Evolutionary conservation across 2,888 invertebrate species (phyloP).

Genomic region (Syritta pipiens): DNA sequence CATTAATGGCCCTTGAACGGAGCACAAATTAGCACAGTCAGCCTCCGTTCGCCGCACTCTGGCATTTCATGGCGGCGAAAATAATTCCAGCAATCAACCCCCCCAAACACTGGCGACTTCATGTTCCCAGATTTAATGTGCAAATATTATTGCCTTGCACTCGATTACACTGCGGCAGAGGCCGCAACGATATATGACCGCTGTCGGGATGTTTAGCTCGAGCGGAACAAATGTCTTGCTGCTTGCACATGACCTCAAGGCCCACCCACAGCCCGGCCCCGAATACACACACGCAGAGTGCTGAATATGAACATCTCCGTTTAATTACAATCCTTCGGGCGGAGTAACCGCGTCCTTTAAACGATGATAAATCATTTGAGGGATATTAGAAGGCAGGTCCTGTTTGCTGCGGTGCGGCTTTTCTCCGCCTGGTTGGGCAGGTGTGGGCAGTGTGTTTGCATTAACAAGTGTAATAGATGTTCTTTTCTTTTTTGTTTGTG

Average conservation of each 20-base stretch:
- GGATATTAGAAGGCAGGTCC: slow-evolving; percentile 3
- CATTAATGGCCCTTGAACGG: slow-evolving; percentile 62
- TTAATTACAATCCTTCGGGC: slow-evolving; percentile 56
- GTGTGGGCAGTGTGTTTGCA: slow-evolving; percentile 12
- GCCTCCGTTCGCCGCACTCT: slow-evolving; percentile 17
- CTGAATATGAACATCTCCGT: slow-evolving; percentile 36
- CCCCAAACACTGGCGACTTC: neutral
- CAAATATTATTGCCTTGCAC: slow-evolving; percentile 61
- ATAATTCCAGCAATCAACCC: neutral
- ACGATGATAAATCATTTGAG: slow-evolving; percentile 57
- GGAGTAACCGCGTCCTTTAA: slow-evolving; percentile 52
- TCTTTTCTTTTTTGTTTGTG: neutral
- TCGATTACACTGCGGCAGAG: slow-evolving; percentile 44
- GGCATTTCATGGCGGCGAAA: neutral
- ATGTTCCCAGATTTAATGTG: slow-evolving; percentile 49
- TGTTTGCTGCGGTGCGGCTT: neutral
- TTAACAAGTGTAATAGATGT: slow-evolving; percentile 3
- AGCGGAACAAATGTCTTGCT: slow-evolving; percentile 18
- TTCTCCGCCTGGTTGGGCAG: no score
- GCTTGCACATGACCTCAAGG: neutral
- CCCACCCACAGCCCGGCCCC: neutral
- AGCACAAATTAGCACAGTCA: slow-evolving; percentile 58
- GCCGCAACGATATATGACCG: slow-evolving; percentile 20
- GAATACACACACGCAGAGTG: no score
- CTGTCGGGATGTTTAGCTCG: neutral